These are phyloP conservation scores for Syngnathus scovelli DNA, from an alignment of 2,113 vertebrate genomes.

Conservation along the genomic window DNA sequence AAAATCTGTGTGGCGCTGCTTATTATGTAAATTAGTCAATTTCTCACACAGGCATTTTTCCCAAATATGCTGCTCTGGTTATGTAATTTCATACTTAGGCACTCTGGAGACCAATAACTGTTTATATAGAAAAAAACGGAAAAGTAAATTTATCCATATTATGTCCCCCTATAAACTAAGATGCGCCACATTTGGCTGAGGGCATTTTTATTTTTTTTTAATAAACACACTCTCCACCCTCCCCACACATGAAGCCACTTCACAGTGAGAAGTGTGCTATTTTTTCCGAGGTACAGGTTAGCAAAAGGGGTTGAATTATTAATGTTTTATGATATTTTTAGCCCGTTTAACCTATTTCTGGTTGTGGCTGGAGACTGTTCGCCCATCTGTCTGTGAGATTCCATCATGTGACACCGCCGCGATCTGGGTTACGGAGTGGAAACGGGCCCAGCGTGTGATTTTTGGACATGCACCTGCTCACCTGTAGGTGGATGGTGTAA, in stretches of 20 bases:
- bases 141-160: not conserved
- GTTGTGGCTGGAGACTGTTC: conserved; percentile 67
- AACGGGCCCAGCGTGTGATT: not conserved
- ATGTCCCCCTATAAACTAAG: not conserved
- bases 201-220: not conserved
- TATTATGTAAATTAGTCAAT: no score
- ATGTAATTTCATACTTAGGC: not conserved
- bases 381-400: conserved; percentile 62
- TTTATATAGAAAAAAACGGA: not conserved
- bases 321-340: conserved; percentile 73
- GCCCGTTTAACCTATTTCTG: conserved; percentile 73
- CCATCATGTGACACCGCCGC: conserved; percentile 60
- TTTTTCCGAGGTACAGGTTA: conserved; percentile 66
- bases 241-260: conserved; percentile 47
- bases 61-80: not conserved
- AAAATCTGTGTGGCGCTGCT: no score
- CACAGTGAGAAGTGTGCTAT: conserved; percentile 54
- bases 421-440: conserved; percentile 68
- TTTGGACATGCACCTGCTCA: not conserved
- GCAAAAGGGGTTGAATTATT: conserved; percentile 68
- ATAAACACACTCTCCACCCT: conserved; percentile 12
- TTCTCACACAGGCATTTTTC: not conserved
- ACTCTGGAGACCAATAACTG: not conserved
- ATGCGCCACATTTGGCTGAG: not conserved
- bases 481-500: conserved; percentile 6